Evolutionary conservation across 2,888 invertebrate species (phyloP).

Genomic region (Habrosyne pyritoides): DNA sequence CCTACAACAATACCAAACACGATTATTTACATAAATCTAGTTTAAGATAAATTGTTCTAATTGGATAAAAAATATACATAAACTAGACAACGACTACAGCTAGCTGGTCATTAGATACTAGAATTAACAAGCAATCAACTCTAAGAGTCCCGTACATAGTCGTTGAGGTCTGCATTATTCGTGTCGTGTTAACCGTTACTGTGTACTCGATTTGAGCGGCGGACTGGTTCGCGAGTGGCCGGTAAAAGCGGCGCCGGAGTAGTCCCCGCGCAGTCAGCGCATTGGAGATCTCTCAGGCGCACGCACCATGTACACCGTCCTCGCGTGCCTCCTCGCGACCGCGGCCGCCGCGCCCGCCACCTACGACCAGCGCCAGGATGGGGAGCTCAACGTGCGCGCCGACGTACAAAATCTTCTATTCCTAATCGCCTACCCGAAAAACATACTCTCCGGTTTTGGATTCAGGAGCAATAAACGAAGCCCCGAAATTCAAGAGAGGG

Average conservation of each 20-base stretch:
- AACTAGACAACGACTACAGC: not conserved
- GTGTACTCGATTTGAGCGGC: conserved; percentile 72
- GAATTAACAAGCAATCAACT: conserved; percentile 1
- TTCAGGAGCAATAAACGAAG: conserved; percentile 44
- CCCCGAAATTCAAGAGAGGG: conserved; percentile 59
- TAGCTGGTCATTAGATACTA: not conserved
- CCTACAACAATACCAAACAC: too few relatives aligned
- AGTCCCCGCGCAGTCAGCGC: conserved; percentile 61
- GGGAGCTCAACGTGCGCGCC: conserved; percentile 88
- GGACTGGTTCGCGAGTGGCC: conserved; percentile 71
- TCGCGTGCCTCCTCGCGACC: conserved; percentile 52
- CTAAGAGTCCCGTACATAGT: conserved; percentile 31
- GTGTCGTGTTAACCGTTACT: conserved; percentile 76
- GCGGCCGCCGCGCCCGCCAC: conserved; percentile 60
- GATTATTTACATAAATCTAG: too few relatives aligned
- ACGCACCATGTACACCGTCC: conserved; percentile 64
- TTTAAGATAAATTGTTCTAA: not conserved
- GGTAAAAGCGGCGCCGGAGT: conserved; percentile 75
- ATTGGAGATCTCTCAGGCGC: conserved; percentile 51
- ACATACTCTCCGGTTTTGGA: conserved; percentile 39
- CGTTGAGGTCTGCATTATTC: conserved; percentile 44
- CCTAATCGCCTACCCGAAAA: conserved; percentile 84
- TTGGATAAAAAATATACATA: too few relatives aligned
- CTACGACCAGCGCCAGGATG: conserved; percentile 90
- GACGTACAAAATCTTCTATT: conserved; percentile 90